Evolutionary conservation across 2,888 invertebrate species (phyloP).

Genomic region (Drosophila ustulata): DNA sequence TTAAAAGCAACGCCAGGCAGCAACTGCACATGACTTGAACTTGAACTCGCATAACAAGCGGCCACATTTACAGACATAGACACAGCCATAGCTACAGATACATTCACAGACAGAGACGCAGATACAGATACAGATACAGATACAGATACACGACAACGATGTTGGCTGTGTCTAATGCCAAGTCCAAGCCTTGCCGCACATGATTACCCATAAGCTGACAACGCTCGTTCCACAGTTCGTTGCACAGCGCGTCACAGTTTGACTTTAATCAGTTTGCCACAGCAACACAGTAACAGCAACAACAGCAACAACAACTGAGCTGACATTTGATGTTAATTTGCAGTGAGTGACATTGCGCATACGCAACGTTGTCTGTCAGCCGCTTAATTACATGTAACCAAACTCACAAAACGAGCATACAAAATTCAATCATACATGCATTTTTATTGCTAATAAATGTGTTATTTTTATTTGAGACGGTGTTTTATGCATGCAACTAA

Average conservation of each 20-base stretch:
- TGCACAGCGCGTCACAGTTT: conserved; percentile 66
- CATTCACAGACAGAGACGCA: not conserved
- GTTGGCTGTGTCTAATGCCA: conserved; percentile 58
- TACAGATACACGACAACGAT: conserved; percentile 38
- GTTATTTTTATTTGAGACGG: too few species aligned
- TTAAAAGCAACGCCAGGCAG: conserved; percentile 72
- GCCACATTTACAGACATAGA: conserved; percentile 20
- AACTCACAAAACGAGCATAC: conserved; percentile 29
- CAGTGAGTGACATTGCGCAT: conserved; percentile 73
- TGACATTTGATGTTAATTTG: conserved; percentile 74
- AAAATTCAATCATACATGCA: conserved; percentile 33
- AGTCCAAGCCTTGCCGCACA: conserved; percentile 54
- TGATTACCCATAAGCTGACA: conserved; percentile 79
- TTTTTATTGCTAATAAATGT: conserved; percentile 9
- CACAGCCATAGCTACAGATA: not conserved
- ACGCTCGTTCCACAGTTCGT: conserved; percentile 70
- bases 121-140: conserved; percentile 1
- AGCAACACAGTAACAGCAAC: conserved; percentile 40
- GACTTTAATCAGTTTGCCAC: conserved; percentile 74
- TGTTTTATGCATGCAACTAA: too few species aligned
- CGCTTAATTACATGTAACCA: conserved; percentile 60
- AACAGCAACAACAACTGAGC: conserved; percentile 27
- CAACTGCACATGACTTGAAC: conserved; percentile 74
- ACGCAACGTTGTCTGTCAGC: conserved; percentile 61
- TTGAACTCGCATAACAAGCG: conserved; percentile 64